Conservation (phyloP, 2,113 vertebrate species). For the Lepus americanus region DNA sequence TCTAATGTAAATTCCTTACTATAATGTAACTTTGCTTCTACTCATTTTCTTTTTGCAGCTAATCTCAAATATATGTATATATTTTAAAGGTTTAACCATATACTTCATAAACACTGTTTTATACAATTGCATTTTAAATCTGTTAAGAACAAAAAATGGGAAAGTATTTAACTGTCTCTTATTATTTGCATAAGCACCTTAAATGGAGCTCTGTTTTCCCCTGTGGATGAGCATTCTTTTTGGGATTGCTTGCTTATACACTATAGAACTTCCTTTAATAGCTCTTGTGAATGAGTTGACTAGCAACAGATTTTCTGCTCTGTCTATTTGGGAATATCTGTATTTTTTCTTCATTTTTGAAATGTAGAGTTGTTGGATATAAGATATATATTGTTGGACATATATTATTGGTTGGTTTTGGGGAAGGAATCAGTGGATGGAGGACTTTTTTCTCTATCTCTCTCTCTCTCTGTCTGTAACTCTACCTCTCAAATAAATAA, state of each 20-base stretch:
- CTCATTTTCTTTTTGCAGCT: neutral
- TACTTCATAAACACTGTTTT: neutral
- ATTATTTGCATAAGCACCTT: neutral
- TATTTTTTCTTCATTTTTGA: slow-evolving; percentile 6
- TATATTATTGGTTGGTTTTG: too few species aligned
- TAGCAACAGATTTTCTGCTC: neutral
- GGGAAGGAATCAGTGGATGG: too few species aligned
- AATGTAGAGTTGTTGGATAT: neutral
- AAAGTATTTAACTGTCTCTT: neutral
- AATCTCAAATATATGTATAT: neutral
- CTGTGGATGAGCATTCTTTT: neutral
- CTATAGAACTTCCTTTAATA: neutral
- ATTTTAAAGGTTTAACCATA: neutral
- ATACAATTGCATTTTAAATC: neutral
- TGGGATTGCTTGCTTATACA: neutral
- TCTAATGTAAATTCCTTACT: neutral
- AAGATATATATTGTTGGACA: neutral
- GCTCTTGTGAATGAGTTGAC: neutral
- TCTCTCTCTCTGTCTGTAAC: too few species aligned
- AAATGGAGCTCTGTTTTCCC: neutral
- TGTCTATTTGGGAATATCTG: neutral
- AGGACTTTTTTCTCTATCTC: too few species aligned
- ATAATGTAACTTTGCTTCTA: neutral
- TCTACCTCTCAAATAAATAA: too few species aligned
- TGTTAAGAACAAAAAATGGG: neutral